Base-by-base conservation (phyloP, 2,797 vertebrate species). In the Enteromius viviparus region DNA sequence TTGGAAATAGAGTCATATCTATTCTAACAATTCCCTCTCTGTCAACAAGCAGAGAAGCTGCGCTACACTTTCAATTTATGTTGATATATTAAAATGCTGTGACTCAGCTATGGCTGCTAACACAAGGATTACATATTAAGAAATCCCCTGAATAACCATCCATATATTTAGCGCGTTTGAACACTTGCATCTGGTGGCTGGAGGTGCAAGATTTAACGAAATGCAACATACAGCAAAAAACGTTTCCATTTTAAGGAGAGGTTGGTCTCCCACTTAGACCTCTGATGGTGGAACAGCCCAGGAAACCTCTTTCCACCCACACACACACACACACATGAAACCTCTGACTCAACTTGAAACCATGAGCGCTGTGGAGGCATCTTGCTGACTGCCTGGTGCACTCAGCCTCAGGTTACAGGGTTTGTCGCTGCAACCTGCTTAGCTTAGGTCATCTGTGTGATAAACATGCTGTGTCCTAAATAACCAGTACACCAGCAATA, bases 261-360 rank as follows among this genome's bases (percentile, higher is more conserved):
- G 64, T 74, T 76, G 17, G 37, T 87, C 87, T 80, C 86, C 88
- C 81, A 87, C 87, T 86, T 87, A 84, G 53, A 70, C 53, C 85
- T 49, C 53, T 84, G 42, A 85, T 69, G 78, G 81, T 85, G 81
- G 77, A 84, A 76, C 83, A 86, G 78, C 83, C 71, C 85, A 87
- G 89, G 89, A 90, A 90, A 85, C 85, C 76, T 85, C 85, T 84
- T 76, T 81, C 82, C 82, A 70, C 87, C 82, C 88, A 88, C 85
- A 55, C 86, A 79, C 88, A 88, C 86, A 60, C 82, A 78, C 72
- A 58, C 32, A 34, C 40, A 88, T 32, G 51, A 69, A 76, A 76
- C 68, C 80, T 86, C 74, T 88, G 86, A 91, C 82, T 86, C 88
- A 89, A 74, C 71, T 68, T 76, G 86, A 85, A 85, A 89, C 86